Evolutionary conservation across 2,113 vertebrate species (phyloP).

Genomic region (Seriola rivoliana): DNA sequence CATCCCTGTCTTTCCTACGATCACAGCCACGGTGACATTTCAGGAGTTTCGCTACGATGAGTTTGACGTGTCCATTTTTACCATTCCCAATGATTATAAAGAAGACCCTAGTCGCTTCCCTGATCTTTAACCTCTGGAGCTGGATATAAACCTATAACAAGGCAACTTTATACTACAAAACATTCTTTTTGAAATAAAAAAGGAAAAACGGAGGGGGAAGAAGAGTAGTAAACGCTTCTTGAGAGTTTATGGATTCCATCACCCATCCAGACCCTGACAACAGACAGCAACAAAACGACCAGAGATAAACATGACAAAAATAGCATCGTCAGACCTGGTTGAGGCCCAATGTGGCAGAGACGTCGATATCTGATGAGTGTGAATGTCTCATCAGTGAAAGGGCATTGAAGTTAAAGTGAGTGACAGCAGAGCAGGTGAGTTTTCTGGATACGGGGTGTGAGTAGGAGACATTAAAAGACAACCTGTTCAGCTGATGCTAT

Average conservation of each 20-base stretch:
- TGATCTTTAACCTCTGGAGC: slow-evolving; percentile 87
- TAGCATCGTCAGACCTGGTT: not conserved
- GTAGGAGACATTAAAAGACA: not conserved
- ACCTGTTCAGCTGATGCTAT: slow-evolving; percentile 47
- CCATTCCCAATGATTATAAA: slow-evolving; percentile 95
- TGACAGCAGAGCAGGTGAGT: slow-evolving; percentile 28
- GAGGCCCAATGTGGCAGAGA: not conserved
- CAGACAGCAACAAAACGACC: not conserved
- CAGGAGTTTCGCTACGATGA: slow-evolving; percentile 98
- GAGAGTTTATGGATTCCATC: slow-evolving; percentile 5
- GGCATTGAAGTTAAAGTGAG: slow-evolving; percentile 55
- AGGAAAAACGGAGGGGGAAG: not conserved
- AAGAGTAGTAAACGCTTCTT: not conserved
- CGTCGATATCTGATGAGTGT: not conserved
- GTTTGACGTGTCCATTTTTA: slow-evolving; percentile 93
- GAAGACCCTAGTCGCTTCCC: slow-evolving; percentile 98
- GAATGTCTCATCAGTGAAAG: slow-evolving; percentile 38
- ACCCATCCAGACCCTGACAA: not conserved
- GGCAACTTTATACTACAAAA: slow-evolving; percentile 17
- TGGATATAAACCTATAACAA: not conserved
- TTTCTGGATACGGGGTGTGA: slow-evolving; percentile 1
- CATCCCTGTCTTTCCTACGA: slow-evolving; percentile 98
- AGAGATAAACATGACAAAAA: not conserved
- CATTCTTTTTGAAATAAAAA: slow-evolving; percentile 23
- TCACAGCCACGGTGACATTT: slow-evolving; percentile 99